A percentile compares a stretch with the other conserved stretches of the same genome.
Conservation (phyloP, 2,113 vertebrate species). For the Hippocampus barbouri region DNA sequence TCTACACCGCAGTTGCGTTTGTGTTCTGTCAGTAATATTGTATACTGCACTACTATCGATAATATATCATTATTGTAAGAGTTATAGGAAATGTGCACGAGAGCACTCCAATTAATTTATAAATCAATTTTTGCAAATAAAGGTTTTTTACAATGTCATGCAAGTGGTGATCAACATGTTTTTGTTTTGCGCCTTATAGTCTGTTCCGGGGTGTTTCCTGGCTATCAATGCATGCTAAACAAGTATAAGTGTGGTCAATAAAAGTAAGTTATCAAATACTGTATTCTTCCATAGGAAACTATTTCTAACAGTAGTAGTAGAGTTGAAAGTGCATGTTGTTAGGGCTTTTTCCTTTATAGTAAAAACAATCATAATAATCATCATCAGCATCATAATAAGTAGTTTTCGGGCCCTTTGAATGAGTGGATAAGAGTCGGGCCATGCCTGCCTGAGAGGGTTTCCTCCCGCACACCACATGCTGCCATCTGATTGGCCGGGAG, state of each 20-base stretch:
- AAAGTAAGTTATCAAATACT: not conserved
- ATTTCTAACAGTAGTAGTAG: not conserved
- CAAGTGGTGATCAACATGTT: not conserved
- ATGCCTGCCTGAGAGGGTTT: conserved; percentile 35
- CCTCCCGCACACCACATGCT: conserved; percentile 32
- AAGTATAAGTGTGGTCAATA: not conserved
- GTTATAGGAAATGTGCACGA: not conserved
- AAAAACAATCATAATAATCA: too few relatives aligned
- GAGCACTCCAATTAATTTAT: too few relatives aligned
- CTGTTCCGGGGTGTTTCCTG: not conserved
- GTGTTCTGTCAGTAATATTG: not conserved
- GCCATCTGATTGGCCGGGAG: conserved; percentile 58
- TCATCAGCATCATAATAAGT: not conserved
- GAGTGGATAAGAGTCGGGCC: conserved; percentile 35
- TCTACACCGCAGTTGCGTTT: not conserved
- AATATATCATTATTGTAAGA: not conserved
- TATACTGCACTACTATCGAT: not conserved
- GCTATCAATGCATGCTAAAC: not conserved
- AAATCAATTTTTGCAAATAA: too few relatives aligned
- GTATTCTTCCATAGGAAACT: not conserved
- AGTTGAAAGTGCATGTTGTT: not conserved
- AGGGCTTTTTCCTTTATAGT: not conserved
- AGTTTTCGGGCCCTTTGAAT: conserved; percentile 40
- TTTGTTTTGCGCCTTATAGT: not conserved
- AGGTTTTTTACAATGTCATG: not conserved